phyloP scores from a whole-genome alignment of 2,797 vertebrate species.

The Sylvilagus floridanus region DNA sequence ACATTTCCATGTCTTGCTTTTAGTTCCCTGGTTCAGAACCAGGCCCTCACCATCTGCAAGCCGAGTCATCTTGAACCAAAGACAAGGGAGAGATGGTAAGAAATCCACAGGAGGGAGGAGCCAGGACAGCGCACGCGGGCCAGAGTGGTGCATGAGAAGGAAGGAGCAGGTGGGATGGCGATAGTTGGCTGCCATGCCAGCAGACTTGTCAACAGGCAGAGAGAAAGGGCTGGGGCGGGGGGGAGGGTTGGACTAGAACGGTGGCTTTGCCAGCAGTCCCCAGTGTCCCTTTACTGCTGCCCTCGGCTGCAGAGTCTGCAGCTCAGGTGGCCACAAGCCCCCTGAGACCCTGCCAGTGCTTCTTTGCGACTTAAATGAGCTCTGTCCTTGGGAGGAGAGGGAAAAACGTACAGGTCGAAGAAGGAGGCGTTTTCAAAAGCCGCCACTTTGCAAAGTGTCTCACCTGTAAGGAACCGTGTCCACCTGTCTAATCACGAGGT shows the following conservation, averaged over 20 bases:
- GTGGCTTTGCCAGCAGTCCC: conserved; percentile 56
- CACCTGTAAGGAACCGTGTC: background rate
- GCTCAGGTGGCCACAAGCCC: conserved; percentile 70
- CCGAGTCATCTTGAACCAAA: background rate
- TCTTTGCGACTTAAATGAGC: conserved; percentile 48
- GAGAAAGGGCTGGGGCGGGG: background rate
- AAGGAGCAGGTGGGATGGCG: conserved; percentile 64
- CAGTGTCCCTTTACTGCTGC: conserved; percentile 56
- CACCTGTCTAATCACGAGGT: background rate
- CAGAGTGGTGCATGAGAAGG: background rate
- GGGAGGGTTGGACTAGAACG: background rate
- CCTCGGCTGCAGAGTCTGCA: conserved; percentile 53
- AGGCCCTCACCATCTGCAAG: background rate
- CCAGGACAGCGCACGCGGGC: background rate
- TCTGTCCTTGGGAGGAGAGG: conserved; percentile 23
- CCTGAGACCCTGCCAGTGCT: conserved; percentile 68
- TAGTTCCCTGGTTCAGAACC: background rate
- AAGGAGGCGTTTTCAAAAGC: background rate
- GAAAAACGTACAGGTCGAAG: background rate
- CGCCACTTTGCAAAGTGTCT: background rate
- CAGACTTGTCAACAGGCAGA: conserved; percentile 52
- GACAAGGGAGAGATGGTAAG: background rate
- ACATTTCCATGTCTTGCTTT: background rate
- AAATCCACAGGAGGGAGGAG: background rate
- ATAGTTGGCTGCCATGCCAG: conserved; percentile 52